These are phyloP conservation scores for Potorous gilbertii DNA, from an alignment of 2,797 vertebrate genomes.

Conservation along the genomic window DNA sequence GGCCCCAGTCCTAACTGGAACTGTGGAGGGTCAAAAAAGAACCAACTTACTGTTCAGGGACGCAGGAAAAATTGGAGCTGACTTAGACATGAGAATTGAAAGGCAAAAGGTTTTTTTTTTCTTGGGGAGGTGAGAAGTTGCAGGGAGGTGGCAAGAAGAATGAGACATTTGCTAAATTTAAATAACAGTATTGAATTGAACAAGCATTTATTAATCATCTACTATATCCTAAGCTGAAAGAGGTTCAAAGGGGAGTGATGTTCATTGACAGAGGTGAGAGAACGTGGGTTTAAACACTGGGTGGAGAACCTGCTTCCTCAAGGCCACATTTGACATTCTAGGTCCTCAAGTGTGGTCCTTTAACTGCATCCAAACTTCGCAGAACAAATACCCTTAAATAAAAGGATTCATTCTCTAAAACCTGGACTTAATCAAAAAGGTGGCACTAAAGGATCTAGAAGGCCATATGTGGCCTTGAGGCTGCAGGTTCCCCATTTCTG, in stretches of 20 bases:
- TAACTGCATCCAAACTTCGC: too few relatives aligned
- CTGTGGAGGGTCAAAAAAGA: background rate
- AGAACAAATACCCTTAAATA: too few relatives aligned
- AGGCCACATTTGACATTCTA: too few relatives aligned
- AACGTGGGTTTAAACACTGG: background rate
- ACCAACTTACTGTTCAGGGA: background rate
- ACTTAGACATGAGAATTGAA: background rate
- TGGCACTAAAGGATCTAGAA: too few relatives aligned
- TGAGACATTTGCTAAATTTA: background rate
- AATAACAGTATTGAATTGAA: background rate
- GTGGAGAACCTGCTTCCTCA: too few relatives aligned
- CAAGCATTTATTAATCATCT: background rate
- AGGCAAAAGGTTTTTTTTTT: background rate
- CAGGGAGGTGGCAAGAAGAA: background rate
- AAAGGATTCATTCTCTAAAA: too few relatives aligned
- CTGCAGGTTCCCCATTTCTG: too few relatives aligned
- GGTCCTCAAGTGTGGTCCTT: too few relatives aligned
- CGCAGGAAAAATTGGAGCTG: background rate
- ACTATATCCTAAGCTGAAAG: background rate
- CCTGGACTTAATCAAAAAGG: too few relatives aligned
- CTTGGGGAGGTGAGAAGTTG: background rate
- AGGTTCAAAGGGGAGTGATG: background rate
- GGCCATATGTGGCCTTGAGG: too few relatives aligned
- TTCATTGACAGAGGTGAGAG: background rate
- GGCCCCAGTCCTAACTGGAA: background rate